Base-by-base conservation (phyloP, 2,113 vertebrate genomes). In the Circaetus gallicus region DNA sequence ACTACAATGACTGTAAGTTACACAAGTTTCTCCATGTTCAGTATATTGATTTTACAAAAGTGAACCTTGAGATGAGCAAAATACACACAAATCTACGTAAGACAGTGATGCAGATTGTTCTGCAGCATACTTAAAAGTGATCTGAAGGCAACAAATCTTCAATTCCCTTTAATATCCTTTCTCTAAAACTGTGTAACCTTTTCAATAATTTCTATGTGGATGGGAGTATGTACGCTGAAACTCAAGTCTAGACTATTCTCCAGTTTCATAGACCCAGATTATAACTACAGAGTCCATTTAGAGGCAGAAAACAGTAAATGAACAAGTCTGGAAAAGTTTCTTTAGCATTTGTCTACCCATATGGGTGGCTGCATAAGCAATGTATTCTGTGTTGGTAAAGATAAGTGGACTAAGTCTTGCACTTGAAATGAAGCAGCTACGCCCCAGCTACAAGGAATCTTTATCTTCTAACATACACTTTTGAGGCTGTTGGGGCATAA, bases 331-430 rank as follows among this genome's bases (percentile, higher is more conserved):
- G 40, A 65, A 72, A 85, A 28, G 3, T 22, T 86, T 58, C 32
- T 82, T 59, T 50, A 90, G n/a, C 25, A 62, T 78, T 61, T 82
- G 9, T 15, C 58, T 87, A 38, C 8, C 17, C n/a, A n/a, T 17
- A 55, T 0, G 72, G 21, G 36, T 28, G 20, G 28, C 14, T 71
- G 25, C 6, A 15, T 63, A 79, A 58, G 11, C 0, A 0, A 5
- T 42, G 7, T 29, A 45, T 74, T 90, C 55, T 55, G 11, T 38
- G 32, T 58, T 85, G n/a, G n/a, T 53, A 59, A 80, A 66, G 31
- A 3, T 10, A 73, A 66, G 13, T 10, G 13, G 16, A 67, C 10
- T 32, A 76, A 40, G 47, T 28, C 29, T 47, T 45, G 13, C n/a
- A 42, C 38, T 32, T 86, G 28, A 79, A 95, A 84, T 2, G 1